Base-by-base conservation (phyloP, 30 jellyfish, hydroid and myxozoan species). In the Cassiopea xamachana region DNA sequence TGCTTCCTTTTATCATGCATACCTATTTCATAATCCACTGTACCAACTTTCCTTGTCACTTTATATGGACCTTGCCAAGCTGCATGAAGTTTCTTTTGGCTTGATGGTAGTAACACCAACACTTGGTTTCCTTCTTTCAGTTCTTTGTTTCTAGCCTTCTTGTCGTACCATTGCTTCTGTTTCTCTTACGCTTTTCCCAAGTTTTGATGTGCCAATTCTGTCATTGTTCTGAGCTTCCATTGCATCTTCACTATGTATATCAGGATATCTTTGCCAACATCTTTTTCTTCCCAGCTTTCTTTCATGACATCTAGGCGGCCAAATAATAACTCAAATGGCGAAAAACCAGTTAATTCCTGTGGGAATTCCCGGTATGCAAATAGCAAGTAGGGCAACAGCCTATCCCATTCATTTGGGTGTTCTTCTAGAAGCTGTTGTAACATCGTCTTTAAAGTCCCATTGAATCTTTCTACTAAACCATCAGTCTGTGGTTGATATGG, bases 311-410 rank as follows among this genome's bases (percentile, higher is more conserved):
- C 43, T 84, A 84, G 45, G 43, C 93, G 71, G 8, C 89, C 89
- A 55, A 73, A 86, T 55, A 86, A 60, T 60, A 86, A 55, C 82
- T 86, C 93, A 59, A 86, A 86, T 1, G 93, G 93, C 27, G 93
- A 58, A 58, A 86, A 75, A 7, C 93, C 89, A 17, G 93, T 86
- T 12, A 43, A 14, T 19, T 27, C 93, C 47, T 75, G 90, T 19
- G 90, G 80, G 51, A 73, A 62, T 19, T 73, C 91, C 15, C 89
- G 5, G 68, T 75, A 86, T 73, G 93, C 93, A 73, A 86, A 75
- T 12, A 86, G 80, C 71, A 60, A 27, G 5, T 86, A 48, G 61
- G 78, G 64, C 16, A 86, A 6, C 44, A 18, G 18, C 27, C 19
- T 80, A 50, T 86, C 81, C 93, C 93, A 86, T 16, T 81, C 50